Percentiles rank a stretch among this genome's conserved stretches.
Conservation (phyloP, 2,113 vertebrate genomes). For the Triplophysa tibetana region DNA sequence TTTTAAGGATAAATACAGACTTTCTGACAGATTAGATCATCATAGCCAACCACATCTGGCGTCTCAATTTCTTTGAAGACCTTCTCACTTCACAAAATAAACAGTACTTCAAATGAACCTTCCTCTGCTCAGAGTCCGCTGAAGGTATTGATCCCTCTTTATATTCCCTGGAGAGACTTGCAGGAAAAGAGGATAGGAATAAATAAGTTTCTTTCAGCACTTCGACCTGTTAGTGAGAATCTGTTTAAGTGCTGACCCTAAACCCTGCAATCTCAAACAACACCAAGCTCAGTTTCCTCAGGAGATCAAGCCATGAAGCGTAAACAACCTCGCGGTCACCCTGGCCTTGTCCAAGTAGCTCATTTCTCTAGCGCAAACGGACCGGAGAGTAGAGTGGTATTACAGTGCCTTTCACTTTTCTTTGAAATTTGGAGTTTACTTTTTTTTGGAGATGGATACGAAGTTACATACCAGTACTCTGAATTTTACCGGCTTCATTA, state of each 20-base stretch:
- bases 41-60: conserved; percentile 16
- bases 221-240: conserved; percentile 29
- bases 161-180: conserved; percentile 34
- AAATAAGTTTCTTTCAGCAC: conserved; percentile 19
- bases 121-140: conserved; percentile 16
- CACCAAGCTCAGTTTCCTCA: neutral
- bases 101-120: conserved; percentile 31
- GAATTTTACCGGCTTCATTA: neutral
- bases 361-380: neutral
- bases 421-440: neutral
- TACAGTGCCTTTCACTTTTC: conserved; percentile 16
- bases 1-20: neutral
- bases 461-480: conserved; percentile 19
- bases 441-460: neutral
- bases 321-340: conserved; percentile 39
- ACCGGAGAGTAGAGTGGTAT: neutral
- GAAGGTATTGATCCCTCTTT: conserved; percentile 48
- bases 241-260: conserved; percentile 27
- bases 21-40: conserved; percentile 27
- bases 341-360: conserved; percentile 22
- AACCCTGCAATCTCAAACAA: conserved; percentile 24
- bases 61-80: conserved; percentile 15
- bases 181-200: conserved; percentile 10
- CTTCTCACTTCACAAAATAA: conserved; percentile 36
- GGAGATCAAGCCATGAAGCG: conserved; percentile 28